These are phyloP conservation scores for Acronicta alni DNA, from an alignment of 2,888 invertebrate species.

Conservation along the genomic window DNA sequence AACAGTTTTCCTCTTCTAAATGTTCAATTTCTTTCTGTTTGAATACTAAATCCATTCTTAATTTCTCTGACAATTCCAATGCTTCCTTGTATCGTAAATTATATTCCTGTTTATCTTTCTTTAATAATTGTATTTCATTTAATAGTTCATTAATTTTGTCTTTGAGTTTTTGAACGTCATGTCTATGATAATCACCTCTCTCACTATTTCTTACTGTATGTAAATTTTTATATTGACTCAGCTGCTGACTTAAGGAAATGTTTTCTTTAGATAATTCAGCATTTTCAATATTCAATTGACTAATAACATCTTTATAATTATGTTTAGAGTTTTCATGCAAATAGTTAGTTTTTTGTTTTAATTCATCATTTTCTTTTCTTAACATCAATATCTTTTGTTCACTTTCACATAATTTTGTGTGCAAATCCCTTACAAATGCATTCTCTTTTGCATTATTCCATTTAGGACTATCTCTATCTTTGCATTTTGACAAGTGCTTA, in stretches of 20 bases:
- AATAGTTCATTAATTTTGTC: constrained; percentile 73
- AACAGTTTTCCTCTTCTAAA: constrained; percentile 83
- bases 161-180: constrained; percentile 72
- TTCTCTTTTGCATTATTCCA: constrained; percentile 62
- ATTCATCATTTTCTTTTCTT: constrained; percentile 84
- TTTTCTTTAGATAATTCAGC: constrained; percentile 83
- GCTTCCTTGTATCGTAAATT: constrained; percentile 78
- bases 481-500: constrained; percentile 71
- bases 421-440: constrained; percentile 78
- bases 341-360: constrained; percentile 65
- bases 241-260: constrained; percentile 76
- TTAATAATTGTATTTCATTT: constrained; percentile 73
- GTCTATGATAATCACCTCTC: constrained; percentile 66
- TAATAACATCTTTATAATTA: constrained; percentile 82
- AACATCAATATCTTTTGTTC: constrained; percentile 85
- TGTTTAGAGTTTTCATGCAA: constrained; percentile 71
- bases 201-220: constrained; percentile 65
- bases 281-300: constrained; percentile 83
- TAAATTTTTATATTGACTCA: constrained; percentile 76
- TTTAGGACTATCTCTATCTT: constrained; percentile 61
- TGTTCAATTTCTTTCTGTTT: constrained; percentile 83
- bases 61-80: constrained; percentile 75
- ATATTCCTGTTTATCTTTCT: constrained; percentile 83
- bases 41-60: constrained; percentile 79
- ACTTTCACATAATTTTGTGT: constrained; percentile 83